Percentiles rank a stretch among this genome's conserved stretches.
These are phyloP conservation scores for Scaptomyza polygonia DNA, from an alignment of 2,888 invertebrate genomes.

Conservation along the genomic window DNA sequence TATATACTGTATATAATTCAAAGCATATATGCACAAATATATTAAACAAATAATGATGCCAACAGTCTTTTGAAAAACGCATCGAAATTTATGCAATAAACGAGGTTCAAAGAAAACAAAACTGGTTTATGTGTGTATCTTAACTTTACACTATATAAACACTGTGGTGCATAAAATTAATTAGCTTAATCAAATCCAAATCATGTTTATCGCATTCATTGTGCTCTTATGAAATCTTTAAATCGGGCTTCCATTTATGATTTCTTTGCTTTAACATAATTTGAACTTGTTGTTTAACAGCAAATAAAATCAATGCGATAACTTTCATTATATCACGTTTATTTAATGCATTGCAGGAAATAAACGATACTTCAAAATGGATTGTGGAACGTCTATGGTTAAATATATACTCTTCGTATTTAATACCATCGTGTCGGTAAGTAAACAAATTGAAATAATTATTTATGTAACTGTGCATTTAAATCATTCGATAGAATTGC, in stretches of 20 bases:
- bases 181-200: conserved; percentile 19
- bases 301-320: background rate
- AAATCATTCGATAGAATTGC: conserved; percentile 4
- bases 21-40: background rate
- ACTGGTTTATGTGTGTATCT: background rate
- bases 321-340: conserved; percentile 1
- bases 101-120: background rate
- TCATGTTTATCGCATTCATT: conserved; percentile 22
- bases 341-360: conserved; percentile 26
- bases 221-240: conserved; percentile 18
- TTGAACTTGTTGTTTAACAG: conserved; percentile 29
- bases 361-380: conserved; percentile 85
- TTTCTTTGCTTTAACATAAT: conserved; percentile 24
- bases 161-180: conserved; percentile 22
- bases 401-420: conserved; percentile 93
- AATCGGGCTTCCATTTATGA: conserved; percentile 10
- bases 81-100: background rate
- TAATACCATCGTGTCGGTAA: conserved; percentile 91
- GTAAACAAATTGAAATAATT: conserved; percentile 69
- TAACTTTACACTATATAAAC: conserved; percentile 20
- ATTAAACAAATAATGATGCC: background rate
- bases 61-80: background rate
- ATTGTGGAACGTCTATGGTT: conserved; percentile 90
- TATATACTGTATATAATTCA: background rate
- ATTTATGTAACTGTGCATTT: background rate